Evolutionary conservation across 2,113 vertebrate species (phyloP), one percentile per base, ranked within the genome.

Genomic region (Pterophyllum scalare): DNA sequence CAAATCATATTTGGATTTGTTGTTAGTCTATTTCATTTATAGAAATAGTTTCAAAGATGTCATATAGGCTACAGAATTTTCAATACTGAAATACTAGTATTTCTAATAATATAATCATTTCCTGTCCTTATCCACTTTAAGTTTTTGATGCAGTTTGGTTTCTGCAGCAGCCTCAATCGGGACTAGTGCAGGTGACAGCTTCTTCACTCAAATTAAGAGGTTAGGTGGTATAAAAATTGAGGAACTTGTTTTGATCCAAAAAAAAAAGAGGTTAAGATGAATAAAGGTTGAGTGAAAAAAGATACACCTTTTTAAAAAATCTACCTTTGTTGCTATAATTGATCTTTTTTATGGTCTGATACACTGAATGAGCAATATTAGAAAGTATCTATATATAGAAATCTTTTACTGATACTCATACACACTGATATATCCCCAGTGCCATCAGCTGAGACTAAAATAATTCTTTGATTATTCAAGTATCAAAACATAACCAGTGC

Each of bases 401-500:
- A 67, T 28, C 58, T 60, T 40, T 56, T 60, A 78, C 19, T 46
- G 2, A 72, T 52, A 72, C 67, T 31, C 46, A n/a, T 19, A 72
- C 46, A 72, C 24, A 31, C 19, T 52, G 46, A 72, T 22, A 65
- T 54, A 83, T 74, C 43, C 49, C 13, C 31, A 70, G 56, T 31
- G 8, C 28, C 38, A 77, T 59, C 35, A 83, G 57, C 75, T 59
- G 67, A 46, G 59, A 58, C 33, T n/a, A 72, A 87, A 83, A 77
- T 77, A 38, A 83, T 28, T 60, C 46, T 81, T 65, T 64, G 31
- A 80, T 75, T 78, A 83, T 67, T 52, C 46, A 72, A 31, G 43
- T 72, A 72, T 79, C 72, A 77, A 70, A 86, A 75, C 26, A 43
- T 56, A 85, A 82, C 59, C 76, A 82, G 67, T 14, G 56, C 60